phyloP scores from a whole-genome alignment of 2,888 invertebrate species.

The Agrochola lychnidis region DNA sequence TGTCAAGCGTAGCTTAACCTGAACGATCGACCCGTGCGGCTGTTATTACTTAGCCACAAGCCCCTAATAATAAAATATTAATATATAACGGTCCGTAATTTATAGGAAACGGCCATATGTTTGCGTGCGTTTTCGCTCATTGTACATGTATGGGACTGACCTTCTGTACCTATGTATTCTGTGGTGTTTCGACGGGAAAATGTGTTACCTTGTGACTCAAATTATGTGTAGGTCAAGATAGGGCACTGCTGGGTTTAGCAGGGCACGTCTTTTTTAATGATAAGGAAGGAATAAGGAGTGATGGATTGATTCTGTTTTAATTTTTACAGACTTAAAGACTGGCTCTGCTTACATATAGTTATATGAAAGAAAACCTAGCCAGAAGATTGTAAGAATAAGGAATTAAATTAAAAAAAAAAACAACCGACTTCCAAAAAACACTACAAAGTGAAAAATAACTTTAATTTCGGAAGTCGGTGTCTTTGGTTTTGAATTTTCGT shows the following conservation, averaged over 20 bases:
- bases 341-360: not conserved
- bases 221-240: conserved; percentile 60
- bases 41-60: too few relatives aligned
- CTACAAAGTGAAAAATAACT: too few relatives aligned
- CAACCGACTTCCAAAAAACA: too few relatives aligned
- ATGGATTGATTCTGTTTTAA: not conserved
- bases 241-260: conserved; percentile 16
- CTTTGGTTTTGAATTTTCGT: too few relatives aligned
- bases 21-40: too few relatives aligned
- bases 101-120: too few relatives aligned
- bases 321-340: not conserved
- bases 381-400: not conserved
- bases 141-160: too few relatives aligned
- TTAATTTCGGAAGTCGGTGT: too few relatives aligned
- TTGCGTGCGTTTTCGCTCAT: not conserved
- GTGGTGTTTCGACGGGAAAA: conserved; percentile 45
- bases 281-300: conserved; percentile 1
- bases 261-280: conserved; percentile 33
- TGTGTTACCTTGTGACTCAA: conserved; percentile 60
- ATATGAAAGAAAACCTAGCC: not conserved
- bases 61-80: too few relatives aligned
- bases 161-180: conserved; percentile 15
- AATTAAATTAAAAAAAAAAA: not conserved
- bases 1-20: too few relatives aligned
- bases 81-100: too few relatives aligned